Evolutionary conservation across 2,113 vertebrate species (phyloP), one percentile per base, ranked within the genome.

Genomic region (Crotalus helleri): DNA sequence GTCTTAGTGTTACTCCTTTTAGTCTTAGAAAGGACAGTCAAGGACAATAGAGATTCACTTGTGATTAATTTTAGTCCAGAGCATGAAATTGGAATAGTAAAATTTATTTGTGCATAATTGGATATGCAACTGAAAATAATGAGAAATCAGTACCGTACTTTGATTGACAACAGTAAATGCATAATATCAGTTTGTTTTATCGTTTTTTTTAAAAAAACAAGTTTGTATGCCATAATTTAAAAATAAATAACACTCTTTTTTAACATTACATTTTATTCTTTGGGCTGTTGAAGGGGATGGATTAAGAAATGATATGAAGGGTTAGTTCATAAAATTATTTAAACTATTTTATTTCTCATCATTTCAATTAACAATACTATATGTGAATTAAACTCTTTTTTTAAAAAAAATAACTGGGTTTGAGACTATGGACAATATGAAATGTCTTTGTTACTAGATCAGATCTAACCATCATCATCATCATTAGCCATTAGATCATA

Each of bases 41-140:
- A 96, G 95, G 94, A 89, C 93, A 96, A 92, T 0, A 1, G 81
- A 92, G 92, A 95, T 95, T 96, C 96, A 94, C 95, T 94, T 96
- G 93, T 94, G 92, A 88, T 57, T 69, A 96, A 61, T 88, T 94
- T 95, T 94, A 95, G 95, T 96, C 92, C 59, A 93, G 69, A 81
- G 93, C 88, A 85, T 53, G 85, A 74, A 91, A 93, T 96, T 91
- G 94, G 94, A 96, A 94, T 81, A 95, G 94, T 96, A 93, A 95
- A 96, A 94, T 94, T 94, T 95, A 33, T 92, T 95, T 95, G 88
- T 92, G 89, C 87, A 44, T 94, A 92, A 93, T 94, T 91, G 94
- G 95, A 93, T 93, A 96, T 93, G 89, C 92, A 93, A 90, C 57
- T 90, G 89, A 93, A 93, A 90, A 90, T 93, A 93, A 93, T 93